phyloP scores from a whole-genome alignment of 2,888 invertebrate genomes.

The Drosophila mimica region DNA sequence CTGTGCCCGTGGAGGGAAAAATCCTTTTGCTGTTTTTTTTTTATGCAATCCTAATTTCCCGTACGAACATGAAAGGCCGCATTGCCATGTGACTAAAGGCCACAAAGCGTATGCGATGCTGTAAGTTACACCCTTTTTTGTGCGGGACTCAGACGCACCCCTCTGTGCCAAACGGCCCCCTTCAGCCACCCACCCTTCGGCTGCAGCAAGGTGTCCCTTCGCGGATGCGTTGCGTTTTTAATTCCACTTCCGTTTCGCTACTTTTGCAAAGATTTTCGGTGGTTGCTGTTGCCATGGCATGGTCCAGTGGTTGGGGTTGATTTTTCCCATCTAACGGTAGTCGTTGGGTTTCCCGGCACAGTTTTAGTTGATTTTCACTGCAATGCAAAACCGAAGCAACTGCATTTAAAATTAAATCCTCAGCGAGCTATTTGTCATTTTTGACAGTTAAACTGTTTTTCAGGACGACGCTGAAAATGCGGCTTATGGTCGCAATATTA shows the following conservation, averaged over 20 bases:
- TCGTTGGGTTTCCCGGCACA: conserved; percentile 42
- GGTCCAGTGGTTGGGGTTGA: background rate
- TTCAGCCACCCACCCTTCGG: background rate
- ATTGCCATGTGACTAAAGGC: conserved; percentile 30
- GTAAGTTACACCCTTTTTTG: conserved; percentile 40
- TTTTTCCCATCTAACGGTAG: conserved; percentile 51
- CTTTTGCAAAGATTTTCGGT: conserved; percentile 59
- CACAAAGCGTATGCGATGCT: conserved; percentile 20
- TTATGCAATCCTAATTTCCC: conserved; percentile 68
- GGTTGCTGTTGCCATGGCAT: conserved; percentile 56
- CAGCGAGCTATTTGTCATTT: conserved; percentile 77
- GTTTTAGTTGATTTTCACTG: conserved; percentile 70
- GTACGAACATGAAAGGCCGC: conserved; percentile 70
- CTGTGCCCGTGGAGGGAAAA: conserved; percentile 49
- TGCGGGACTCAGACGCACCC: conserved; percentile 34
- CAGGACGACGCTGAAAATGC: conserved; percentile 57
- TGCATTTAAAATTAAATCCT: conserved; percentile 81
- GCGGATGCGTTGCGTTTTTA: conserved; percentile 57
- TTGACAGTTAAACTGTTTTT: conserved; percentile 75
- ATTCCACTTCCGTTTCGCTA: conserved; percentile 57
- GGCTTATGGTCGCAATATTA: conserved; percentile 70
- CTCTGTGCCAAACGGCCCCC: conserved; percentile 14
- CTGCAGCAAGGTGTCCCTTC: conserved; percentile 54
- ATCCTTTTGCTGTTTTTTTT: conserved; percentile 58
- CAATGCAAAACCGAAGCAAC: conserved; percentile 53